Evolutionary conservation across 2,113 vertebrate genomes (phyloP), one percentile per base, ranked within the genome.

Genomic region (Azemiops feae): DNA sequence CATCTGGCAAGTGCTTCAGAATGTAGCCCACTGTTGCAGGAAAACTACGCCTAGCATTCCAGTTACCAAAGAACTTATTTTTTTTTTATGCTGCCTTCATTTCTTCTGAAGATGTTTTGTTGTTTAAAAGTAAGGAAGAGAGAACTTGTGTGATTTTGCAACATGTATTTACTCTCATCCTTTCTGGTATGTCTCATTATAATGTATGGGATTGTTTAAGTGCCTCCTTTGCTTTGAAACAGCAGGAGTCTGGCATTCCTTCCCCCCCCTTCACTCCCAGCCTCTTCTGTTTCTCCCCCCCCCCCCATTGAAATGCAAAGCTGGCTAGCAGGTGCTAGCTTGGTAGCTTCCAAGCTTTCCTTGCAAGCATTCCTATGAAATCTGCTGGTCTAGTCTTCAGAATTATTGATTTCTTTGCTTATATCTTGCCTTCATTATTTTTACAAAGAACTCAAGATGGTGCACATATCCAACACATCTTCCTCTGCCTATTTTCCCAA

Each of bases 141-240:
- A 93, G 91, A 96, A 95, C 95, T 96, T 97, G 96, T 89, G 88
- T 95, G 94, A 94, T 96, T 96, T 96, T 96, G 95, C 96, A 95
- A 89, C 92, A 53, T 96, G 96, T 96, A 95, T 96, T 96, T 97
- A 94, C 92, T 95, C 96, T 96, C 95, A 93, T 95, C 96, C 95
- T 95, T 96, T 96, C 92, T 96, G 95, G 96, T 96, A 94, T 95
- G 93, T 54, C 89, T 97, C 94, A 92, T 96, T 96, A 95, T 90
- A 92, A 96, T 94, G 91, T 91, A 93, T 93, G 95, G 95, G 85
- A 95, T 96, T 96, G 95, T 95, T 97, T 96, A 96, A 96, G 91
- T 95, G 94, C 2, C 92, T 91, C 81, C 0, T 95, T 90, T 93
- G 88, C 97, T 97, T 97, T 97, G 96, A 97, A 97, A 95, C 96